phyloP scores from a whole-genome alignment of 92 coral and sea anemone genomes.

The Actinernus sp. region DNA sequence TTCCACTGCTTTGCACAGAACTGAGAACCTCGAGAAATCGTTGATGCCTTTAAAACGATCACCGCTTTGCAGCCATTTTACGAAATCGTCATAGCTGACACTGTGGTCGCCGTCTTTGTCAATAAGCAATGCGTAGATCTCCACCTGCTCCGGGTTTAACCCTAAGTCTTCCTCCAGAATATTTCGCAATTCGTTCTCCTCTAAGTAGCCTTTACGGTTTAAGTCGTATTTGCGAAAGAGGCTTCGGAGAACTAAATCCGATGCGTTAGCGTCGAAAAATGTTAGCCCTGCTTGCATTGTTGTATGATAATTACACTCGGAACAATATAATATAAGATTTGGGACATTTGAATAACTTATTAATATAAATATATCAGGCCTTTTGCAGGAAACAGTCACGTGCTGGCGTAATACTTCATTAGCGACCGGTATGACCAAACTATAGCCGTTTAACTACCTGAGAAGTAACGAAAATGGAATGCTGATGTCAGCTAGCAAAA shows the following conservation, averaged over 20 bases:
- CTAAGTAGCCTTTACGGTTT: slow-evolving; percentile 55
- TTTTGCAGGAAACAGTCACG: too few relatives aligned
- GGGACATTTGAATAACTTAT: too few relatives aligned
- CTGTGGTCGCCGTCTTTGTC: slow-evolving; percentile 73
- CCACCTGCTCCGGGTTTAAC: slow-evolving; percentile 47
- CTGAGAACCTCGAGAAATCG: slow-evolving; percentile 37
- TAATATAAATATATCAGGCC: too few relatives aligned
- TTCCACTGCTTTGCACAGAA: slow-evolving; percentile 58
- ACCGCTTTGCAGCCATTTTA: slow-evolving; percentile 66
- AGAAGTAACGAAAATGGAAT: too few relatives aligned
- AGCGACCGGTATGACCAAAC: too few relatives aligned
- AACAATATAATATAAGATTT: too few relatives aligned
- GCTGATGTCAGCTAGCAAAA: too few relatives aligned
- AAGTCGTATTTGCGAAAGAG: slow-evolving; percentile 66
- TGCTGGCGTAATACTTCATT: too few relatives aligned
- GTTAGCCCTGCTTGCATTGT: too few relatives aligned
- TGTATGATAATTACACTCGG: too few relatives aligned
- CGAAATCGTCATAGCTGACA: slow-evolving; percentile 52
- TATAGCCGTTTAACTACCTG: too few relatives aligned
- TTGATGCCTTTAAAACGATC: slow-evolving; percentile 46
- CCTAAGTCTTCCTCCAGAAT: slow-evolving; percentile 68
- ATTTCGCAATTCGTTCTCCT: slow-evolving; percentile 36
- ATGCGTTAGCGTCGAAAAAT: too few relatives aligned
- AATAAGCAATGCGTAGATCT: slow-evolving; percentile 52
- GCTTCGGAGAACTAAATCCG: slow-evolving; percentile 62